Evolutionary conservation across 2,888 invertebrate genomes (phyloP), one percentile per base, ranked within the genome.

Genomic region (Polyommatus iphigenia): DNA sequence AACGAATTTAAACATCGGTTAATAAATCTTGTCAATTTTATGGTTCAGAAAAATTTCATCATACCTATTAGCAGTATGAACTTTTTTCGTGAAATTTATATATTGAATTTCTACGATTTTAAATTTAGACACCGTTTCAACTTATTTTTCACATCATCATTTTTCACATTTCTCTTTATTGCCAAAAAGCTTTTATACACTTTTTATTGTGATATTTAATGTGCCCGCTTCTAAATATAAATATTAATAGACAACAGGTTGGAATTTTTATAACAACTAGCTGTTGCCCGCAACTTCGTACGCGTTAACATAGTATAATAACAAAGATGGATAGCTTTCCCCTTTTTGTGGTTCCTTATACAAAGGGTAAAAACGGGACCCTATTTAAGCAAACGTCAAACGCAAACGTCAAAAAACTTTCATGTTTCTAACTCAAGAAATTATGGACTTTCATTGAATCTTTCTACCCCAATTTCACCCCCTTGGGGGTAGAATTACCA

Each of bases 11-110:
- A 67, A 67, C 29, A 1, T 29, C 18, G 29, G 29, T 15, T 67
- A 67, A 15, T 67, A 67, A 67, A 67, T 67, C 67, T 67, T 67
- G 32, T 18, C 67, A 67, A 67, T 67, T 67, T 67, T 67, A 67
- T 32, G 5, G 29, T 67, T 67, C 18, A 67, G 67, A 67, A 67
- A 67, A 67, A 67, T 67, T 67, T 67, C 67, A 67, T 18, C 67
- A 32, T 7, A 32, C 29, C 67, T 67, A 67, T 67, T 32, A 67
- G 67, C 67, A 32, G 67, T 67, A 15, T 67, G 1, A 67, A 67
- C 15, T 67, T 67, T 62, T 67, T 67, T 67, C 20, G 62, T 67
- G 29, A 67, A 67, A 67, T 67, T 67, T 67, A 18, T 67, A 67
- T 67, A 15, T 67, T 18, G 29, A 29, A 67, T 67, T 15, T 67